Percentiles rank a stretch among this genome's conserved stretches.
Conservation (phyloP, 2,888 invertebrate genomes). For the Acrocyrtus sp. region DNA sequence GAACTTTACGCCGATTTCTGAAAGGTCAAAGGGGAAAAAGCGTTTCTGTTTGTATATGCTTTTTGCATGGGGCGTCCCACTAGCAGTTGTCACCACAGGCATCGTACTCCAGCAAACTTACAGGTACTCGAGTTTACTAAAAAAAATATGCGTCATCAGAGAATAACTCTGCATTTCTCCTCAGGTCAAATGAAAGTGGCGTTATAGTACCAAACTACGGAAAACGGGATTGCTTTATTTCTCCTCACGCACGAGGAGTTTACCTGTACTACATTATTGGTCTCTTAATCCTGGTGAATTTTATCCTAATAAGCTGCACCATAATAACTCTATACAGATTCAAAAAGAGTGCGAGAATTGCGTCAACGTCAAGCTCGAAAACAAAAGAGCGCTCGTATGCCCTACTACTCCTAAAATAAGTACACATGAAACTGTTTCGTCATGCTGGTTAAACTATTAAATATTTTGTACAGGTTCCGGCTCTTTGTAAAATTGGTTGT, state of each 20-base stretch:
- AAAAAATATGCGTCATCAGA: not conserved
- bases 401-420: too few relatives aligned
- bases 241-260: constrained; percentile 50
- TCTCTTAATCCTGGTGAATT: constrained; percentile 49
- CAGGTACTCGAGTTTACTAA: constrained; percentile 30
- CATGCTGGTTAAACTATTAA: not conserved
- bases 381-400: constrained; percentile 21
- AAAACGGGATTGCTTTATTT: constrained; percentile 46
- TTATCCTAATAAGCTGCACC: constrained; percentile 50
- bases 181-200: constrained; percentile 43
- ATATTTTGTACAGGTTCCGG: constrained; percentile 36
- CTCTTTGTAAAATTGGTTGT: constrained; percentile 60
- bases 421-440: not conserved
- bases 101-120: constrained; percentile 50
- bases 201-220: constrained; percentile 61
- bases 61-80: constrained; percentile 57
- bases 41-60: constrained; percentile 51
- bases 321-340: constrained; percentile 51
- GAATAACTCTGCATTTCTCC: not conserved
- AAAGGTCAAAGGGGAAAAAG: constrained; percentile 43
- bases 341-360: constrained; percentile 47
- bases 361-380: constrained; percentile 29
- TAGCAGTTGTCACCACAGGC: constrained; percentile 42
- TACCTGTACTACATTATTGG: constrained; percentile 60
- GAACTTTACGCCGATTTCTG: constrained; percentile 45